Base-by-base conservation (phyloP, 2,113 vertebrate species). In the Phrynosoma platyrhinos region DNA sequence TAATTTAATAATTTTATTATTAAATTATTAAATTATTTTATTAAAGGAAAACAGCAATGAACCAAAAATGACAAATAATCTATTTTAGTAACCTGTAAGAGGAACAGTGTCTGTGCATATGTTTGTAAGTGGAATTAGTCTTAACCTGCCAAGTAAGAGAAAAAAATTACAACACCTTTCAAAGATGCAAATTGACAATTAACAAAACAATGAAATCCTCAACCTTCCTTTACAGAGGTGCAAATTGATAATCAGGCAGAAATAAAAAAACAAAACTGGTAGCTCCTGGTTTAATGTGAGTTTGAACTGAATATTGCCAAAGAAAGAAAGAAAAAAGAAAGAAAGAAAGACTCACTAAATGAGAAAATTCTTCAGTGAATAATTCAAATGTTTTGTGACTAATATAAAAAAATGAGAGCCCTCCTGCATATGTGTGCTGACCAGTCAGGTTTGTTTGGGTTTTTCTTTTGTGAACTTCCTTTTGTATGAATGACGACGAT, bases 101-200 rank as follows among this genome's bases (percentile, higher is more conserved):
- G 87, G 69, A 86, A 91, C 93, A 87, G 36, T 66, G 25, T 2
- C 5, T n/a, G 27, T 53, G 27, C 13, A 5, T 1, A 1, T 47
- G 85, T 94, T 30, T 92, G 94, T 88, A 82, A 96, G 95, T 93
- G 94, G 96, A 96, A 96, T 96, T 96, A 95, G 96, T 96, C 94
- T 93, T 94, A 97, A 97, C 96, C 95, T 97, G 96, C 93, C 95
- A 90, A 94, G 87, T 94, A 95, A 95, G 91, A 95, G 93, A 93
- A 93, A 95, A 93, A 94, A 96, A 92, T 91, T 92, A 86, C 96
- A 96, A 97, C 97, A 97, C 97, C 97, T 97, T 96, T 95, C 91
- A 90, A 94, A 97, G 96, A 97, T 97, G 97, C 90, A 97, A 97
- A 97, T 97, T 97, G 95, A 96, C 95, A 97, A 97, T 97, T 97